phyloP scores from a whole-genome alignment of 2,113 vertebrate genomes.

The Colius striatus region DNA sequence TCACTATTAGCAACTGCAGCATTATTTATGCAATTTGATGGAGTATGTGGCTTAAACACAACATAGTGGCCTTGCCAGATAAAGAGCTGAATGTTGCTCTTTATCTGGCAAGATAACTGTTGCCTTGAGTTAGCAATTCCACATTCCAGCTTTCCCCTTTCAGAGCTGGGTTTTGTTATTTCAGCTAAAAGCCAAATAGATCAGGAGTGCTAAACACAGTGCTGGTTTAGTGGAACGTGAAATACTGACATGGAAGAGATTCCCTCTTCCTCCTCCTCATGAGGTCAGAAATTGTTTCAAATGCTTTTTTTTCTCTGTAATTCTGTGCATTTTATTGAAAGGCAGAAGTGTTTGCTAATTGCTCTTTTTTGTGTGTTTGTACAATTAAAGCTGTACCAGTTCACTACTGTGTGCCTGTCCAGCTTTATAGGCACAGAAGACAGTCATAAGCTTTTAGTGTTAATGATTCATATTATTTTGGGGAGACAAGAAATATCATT shows the following conservation, averaged over 20 bases:
- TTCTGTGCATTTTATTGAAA: neutral
- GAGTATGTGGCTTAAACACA: neutral
- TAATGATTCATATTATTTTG: neutral
- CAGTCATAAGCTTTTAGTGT: neutral
- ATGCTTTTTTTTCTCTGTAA: neutral
- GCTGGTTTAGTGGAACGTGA: neutral
- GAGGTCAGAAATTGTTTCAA: neutral
- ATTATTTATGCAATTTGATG: neutral
- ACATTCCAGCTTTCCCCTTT: neutral
- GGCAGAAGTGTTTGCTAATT: neutral
- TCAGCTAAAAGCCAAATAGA: neutral
- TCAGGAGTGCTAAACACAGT: neutral
- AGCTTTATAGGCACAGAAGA: neutral
- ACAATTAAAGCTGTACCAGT: neutral
- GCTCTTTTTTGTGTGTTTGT: neutral
- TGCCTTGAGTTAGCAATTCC: neutral
- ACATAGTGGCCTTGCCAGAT: conserved; percentile 17
- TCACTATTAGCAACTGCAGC: neutral
- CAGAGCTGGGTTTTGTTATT: neutral
- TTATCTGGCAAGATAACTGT: too few relatives aligned
- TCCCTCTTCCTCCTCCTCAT: neutral
- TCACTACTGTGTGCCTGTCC: neutral
- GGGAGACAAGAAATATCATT: neutral
- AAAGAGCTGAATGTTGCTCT: neutral
- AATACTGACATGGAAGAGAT: neutral